Conservation (phyloP, 2,113 vertebrate genomes). For the Bambusicola thoracicus region DNA sequence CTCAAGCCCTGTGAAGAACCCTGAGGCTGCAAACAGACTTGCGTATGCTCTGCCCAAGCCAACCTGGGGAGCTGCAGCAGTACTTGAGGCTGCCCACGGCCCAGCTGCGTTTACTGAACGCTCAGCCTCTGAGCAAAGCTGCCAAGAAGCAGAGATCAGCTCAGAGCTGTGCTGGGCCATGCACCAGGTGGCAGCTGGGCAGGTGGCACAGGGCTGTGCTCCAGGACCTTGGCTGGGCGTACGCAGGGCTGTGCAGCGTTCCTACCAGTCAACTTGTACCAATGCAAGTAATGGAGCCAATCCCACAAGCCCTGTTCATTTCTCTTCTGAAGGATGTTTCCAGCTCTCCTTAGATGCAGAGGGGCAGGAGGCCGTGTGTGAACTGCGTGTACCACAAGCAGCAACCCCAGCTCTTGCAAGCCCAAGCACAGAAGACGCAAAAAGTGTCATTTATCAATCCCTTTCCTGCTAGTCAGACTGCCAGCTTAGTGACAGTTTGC, state of each 20-base stretch:
- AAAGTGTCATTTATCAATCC: background rate
- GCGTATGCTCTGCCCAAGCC: background rate
- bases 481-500: background rate
- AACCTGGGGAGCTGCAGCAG: background rate
- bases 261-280: background rate
- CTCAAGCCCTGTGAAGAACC: background rate
- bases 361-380: fast-evolving
- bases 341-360: background rate
- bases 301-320: background rate
- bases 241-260: background rate
- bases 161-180: background rate
- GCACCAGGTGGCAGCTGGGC: fast-evolving
- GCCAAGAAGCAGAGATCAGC: background rate
- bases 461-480: background rate
- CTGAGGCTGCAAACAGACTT: background rate
- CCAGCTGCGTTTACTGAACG: background rate
- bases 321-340: background rate
- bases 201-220: background rate
- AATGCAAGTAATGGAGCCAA: background rate
- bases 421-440: background rate
- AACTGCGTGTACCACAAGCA: fast-evolving
- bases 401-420: background rate
- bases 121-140: background rate
- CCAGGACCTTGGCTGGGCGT: background rate
- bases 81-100: background rate